These are phyloP conservation scores for Scaptomyza polygonia DNA, from an alignment of 2,888 invertebrate species.

Conservation along the genomic window DNA sequence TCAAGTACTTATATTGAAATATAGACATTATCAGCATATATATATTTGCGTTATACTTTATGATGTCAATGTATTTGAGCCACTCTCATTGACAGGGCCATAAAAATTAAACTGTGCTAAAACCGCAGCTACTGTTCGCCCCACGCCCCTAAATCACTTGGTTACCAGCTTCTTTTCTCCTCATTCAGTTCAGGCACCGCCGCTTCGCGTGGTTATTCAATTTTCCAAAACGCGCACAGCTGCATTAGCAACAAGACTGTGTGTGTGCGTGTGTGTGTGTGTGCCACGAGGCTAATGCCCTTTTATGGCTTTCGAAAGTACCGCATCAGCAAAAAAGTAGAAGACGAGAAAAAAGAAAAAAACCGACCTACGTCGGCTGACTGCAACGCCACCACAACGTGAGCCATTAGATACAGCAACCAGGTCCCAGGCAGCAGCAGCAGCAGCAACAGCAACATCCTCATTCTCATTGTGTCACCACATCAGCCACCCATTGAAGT, in stretches of 20 bases:
- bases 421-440: slow-evolving; percentile 21
- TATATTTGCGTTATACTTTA: slow-evolving; percentile 12
- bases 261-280: slow-evolving; percentile 2
- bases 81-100: slow-evolving; percentile 51
- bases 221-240: slow-evolving; percentile 62
- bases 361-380: slow-evolving; percentile 22
- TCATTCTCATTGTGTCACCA: slow-evolving; percentile 1
- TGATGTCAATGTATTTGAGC: slow-evolving; percentile 34
- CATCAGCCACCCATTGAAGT: slow-evolving; percentile 1
- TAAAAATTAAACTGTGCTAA: slow-evolving; percentile 58
- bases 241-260: slow-evolving; percentile 31
- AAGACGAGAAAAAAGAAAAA: not conserved
- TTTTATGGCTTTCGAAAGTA: slow-evolving; percentile 75
- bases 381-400: slow-evolving; percentile 35
- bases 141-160: slow-evolving; percentile 70
- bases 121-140: slow-evolving; percentile 46
- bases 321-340: slow-evolving; percentile 67
- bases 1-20: slow-evolving; percentile 6
- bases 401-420: slow-evolving; percentile 58
- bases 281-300: slow-evolving; percentile 72
- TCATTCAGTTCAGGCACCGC: slow-evolving; percentile 1
- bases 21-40: slow-evolving; percentile 1
- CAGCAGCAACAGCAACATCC: not conserved
- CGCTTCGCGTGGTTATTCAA: slow-evolving; percentile 63
- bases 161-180: slow-evolving; percentile 17